Evolutionary conservation across 2,113 vertebrate genomes (phyloP), one percentile per base, ranked within the genome.

Genomic region (Ophiodon elongatus): DNA sequence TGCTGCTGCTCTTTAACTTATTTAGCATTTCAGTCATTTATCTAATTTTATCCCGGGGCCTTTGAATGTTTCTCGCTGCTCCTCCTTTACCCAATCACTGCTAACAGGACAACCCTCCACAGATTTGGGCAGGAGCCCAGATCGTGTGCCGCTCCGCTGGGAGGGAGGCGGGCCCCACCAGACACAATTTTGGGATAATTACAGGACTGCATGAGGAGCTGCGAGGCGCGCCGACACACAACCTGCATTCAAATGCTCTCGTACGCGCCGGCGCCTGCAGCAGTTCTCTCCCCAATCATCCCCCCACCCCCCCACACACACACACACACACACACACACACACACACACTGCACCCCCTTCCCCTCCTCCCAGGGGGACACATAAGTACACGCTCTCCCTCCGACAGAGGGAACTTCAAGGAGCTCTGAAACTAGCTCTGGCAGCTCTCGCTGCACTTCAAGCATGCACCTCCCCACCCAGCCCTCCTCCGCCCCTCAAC

Each of bases 181-280:
- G 89, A 89, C 89, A 80, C 72, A 62, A 67, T 93, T 39, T 76
- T 89, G 67, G 80, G 64, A 89, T 89, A 91, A 91, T 92, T 89
- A 90, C 74, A 82, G 79, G 37, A 54, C 43, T 50, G 73, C 72
- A 86, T 31, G 83, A 80, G 79, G 84, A 92, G 70, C 86, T 31
- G 35, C 73, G 83, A 39, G 82, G 25, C 80, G 25, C 62, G 37
- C 64, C 52, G 11, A 56, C 59, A 41, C 65, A 63, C 72, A 70
- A n/a, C n/a, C n/a, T n/a, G n/a, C 63, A 60, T 43, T 50, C 27
- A 66, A 21, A 76, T 23, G 45, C 69, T 43, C 4, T 23, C 15
- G 35, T 6, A 41, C 57, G 45, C 0, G 9, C 69, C 29, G 27
- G 27, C n/a, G 76, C 57, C 73, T 81, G 73, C 76, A n/a, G 69